These are phyloP conservation scores for Cottus gobio DNA, from an alignment of 2,113 vertebrate species.

Conservation along the genomic window DNA sequence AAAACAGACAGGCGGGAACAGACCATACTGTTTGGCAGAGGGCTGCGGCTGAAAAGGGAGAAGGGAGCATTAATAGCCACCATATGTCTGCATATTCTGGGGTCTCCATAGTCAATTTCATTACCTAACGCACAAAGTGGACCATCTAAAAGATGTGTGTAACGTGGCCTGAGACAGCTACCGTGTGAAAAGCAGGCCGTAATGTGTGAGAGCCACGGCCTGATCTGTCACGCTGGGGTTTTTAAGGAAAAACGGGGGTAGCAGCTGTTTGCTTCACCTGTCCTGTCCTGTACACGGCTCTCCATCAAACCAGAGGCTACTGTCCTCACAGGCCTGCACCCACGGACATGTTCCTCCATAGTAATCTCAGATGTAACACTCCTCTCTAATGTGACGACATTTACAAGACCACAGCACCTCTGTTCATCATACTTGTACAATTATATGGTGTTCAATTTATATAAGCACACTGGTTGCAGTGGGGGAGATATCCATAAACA, in stretches of 20 bases:
- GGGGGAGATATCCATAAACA: slow-evolving; percentile 56
- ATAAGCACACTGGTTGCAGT: slow-evolving; percentile 52
- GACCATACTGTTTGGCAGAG: slow-evolving; percentile 48
- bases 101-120: slow-evolving; percentile 77
- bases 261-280: slow-evolving; percentile 83
- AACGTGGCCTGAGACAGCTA: slow-evolving; percentile 79
- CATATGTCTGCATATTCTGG: slow-evolving; percentile 79
- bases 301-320: slow-evolving; percentile 72
- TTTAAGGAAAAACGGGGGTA: slow-evolving; percentile 65
- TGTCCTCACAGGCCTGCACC: slow-evolving; percentile 52
- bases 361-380: slow-evolving; percentile 67
- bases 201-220: slow-evolving; percentile 75
- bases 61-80: slow-evolving; percentile 74
- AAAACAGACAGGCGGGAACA: slow-evolving; percentile 67
- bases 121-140: slow-evolving; percentile 71
- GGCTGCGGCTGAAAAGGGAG: slow-evolving; percentile 37
- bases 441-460: slow-evolving; percentile 71
- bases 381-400: slow-evolving; percentile 72
- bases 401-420: slow-evolving; percentile 62
- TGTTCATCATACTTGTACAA: slow-evolving; percentile 74
- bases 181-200: slow-evolving; percentile 75
- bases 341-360: slow-evolving; percentile 53
- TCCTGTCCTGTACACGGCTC: slow-evolving; percentile 78
- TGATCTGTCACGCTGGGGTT: slow-evolving; percentile 76
- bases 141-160: slow-evolving; percentile 71